A percentile compares a stretch with the other conserved stretches of the same genome.
phyloP scores from a whole-genome alignment of 2,888 invertebrate genomes.

The Drosophila rubida region DNA sequence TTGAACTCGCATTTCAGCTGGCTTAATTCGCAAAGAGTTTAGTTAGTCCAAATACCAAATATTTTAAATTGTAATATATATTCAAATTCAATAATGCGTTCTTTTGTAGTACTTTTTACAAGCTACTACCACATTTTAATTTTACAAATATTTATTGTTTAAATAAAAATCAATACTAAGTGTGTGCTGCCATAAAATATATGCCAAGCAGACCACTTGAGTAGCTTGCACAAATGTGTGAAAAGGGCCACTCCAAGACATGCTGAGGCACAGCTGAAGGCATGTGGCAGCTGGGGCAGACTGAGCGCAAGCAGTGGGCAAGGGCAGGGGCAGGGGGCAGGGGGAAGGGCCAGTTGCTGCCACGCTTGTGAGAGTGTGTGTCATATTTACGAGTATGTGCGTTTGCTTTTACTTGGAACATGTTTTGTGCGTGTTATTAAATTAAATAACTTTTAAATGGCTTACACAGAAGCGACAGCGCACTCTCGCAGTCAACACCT shows the following conservation, averaged over 20 bases:
- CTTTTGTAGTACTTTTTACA: too few relatives aligned
- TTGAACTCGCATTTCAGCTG: too few relatives aligned
- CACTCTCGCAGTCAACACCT: slow-evolving; percentile 33
- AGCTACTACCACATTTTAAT: not conserved
- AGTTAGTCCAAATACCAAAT: too few relatives aligned
- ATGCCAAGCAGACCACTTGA: slow-evolving; percentile 7
- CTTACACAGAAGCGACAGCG: slow-evolving; percentile 59
- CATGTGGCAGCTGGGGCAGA: not conserved
- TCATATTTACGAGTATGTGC: slow-evolving; percentile 45
- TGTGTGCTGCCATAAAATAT: slow-evolving; percentile 5
- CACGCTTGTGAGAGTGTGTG: slow-evolving; percentile 14
- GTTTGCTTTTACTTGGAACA: slow-evolving; percentile 68
- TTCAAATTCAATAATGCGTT: not conserved
- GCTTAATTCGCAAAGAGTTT: too few relatives aligned
- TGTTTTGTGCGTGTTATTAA: slow-evolving; percentile 75
- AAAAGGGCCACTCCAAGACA: not conserved
- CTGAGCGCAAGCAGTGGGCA: not conserved
- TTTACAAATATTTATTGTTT: slow-evolving; percentile 5
- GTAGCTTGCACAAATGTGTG: slow-evolving; percentile 9
- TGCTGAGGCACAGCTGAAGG: not conserved
- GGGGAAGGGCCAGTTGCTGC: slow-evolving; percentile 3
- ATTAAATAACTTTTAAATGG: slow-evolving; percentile 81
- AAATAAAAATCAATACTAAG: slow-evolving; percentile 22
- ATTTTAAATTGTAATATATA: too few relatives aligned
- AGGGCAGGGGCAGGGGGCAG: not conserved